These are phyloP conservation scores for Actinernus sp. DNA, from an alignment of 92 coral and sea anemone species.

Conservation along the genomic window DNA sequence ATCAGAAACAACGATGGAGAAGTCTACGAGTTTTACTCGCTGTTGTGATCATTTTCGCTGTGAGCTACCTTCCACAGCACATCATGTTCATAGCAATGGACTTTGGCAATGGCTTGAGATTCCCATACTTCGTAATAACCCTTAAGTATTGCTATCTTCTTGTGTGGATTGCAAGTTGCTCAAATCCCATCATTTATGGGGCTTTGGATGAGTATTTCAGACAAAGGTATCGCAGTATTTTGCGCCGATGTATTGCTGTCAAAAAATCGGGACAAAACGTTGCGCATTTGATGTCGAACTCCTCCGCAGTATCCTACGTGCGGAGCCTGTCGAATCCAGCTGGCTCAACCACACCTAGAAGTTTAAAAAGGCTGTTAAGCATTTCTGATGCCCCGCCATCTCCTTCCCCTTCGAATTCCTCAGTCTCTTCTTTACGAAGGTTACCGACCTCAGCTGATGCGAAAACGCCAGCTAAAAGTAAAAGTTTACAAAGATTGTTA, in stretches of 20 bases:
- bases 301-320: slow-evolving; percentile 7
- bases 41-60: slow-evolving; percentile 39
- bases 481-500: too few species aligned
- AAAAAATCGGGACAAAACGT: slow-evolving; percentile 13
- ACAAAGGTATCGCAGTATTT: slow-evolving; percentile 19
- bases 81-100: slow-evolving; percentile 42
- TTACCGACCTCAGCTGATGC: too few species aligned
- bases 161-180: slow-evolving; percentile 49
- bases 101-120: slow-evolving; percentile 32
- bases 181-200: slow-evolving; percentile 58
- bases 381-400: too few species aligned
- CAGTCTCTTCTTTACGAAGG: too few species aligned
- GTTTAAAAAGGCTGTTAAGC: too few species aligned
- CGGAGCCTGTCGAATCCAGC: too few species aligned
- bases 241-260: slow-evolving; percentile 35
- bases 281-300: slow-evolving; percentile 11
- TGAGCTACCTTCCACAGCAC: slow-evolving; percentile 57
- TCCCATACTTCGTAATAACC: slow-evolving; percentile 52
- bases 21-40: slow-evolving; percentile 35
- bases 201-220: slow-evolving; percentile 58
- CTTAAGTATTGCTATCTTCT: slow-evolving; percentile 47
- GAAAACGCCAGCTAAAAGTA: too few species aligned
- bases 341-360: too few species aligned
- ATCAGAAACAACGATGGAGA: slow-evolving; percentile 35
- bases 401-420: too few species aligned